These are phyloP conservation scores for Vidua chalybeata DNA, from an alignment of 2,113 vertebrate species.

Conservation along the genomic window DNA sequence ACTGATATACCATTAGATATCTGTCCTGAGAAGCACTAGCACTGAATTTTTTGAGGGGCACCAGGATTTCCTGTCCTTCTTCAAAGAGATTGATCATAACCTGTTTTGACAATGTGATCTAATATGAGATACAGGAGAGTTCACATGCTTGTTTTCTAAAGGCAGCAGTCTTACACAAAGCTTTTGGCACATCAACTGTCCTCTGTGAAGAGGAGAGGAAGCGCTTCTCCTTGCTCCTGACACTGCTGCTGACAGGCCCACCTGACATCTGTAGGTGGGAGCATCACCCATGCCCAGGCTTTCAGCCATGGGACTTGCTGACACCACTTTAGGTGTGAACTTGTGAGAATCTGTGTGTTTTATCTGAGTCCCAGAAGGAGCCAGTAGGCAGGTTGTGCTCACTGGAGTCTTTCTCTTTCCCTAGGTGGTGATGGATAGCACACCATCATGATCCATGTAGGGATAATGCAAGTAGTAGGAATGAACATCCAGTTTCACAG, in stretches of 20 bases:
- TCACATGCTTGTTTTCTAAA: background rate
- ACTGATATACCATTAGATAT: background rate
- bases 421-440: background rate
- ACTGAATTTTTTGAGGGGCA: background rate
- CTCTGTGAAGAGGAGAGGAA: background rate
- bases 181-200: background rate
- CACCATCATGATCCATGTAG: background rate
- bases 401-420: background rate
- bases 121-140: background rate
- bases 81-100: background rate
- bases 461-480: background rate
- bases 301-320: background rate
- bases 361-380: background rate
- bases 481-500: background rate
- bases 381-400: background rate
- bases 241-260: background rate
- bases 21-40: background rate
- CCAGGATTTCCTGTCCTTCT: background rate
- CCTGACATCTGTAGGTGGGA: background rate
- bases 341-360: rapidly evolving
- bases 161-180: background rate
- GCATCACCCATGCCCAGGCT: rapidly evolving
- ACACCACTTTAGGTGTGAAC: background rate
- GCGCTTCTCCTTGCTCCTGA: background rate
- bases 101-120: background rate